phyloP scores from a whole-genome alignment of 2,797 vertebrate genomes.

The Paramormyrops hopkinsi region DNA sequence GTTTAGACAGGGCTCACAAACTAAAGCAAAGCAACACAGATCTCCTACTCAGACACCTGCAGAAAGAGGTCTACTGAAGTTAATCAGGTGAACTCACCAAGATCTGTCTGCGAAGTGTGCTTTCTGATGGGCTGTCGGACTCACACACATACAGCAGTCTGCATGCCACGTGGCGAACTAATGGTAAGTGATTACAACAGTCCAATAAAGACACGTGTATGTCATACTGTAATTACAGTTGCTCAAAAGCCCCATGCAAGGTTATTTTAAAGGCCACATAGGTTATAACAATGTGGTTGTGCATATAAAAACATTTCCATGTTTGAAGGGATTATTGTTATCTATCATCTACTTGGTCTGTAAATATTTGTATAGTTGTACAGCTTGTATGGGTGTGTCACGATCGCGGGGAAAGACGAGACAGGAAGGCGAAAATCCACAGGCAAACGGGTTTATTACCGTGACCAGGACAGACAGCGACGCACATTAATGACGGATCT shows the following conservation, averaged over 20 bases:
- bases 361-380: background rate
- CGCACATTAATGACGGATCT: too few relatives aligned
- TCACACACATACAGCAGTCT: slow-evolving; percentile 66
- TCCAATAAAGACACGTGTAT: background rate
- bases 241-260: background rate
- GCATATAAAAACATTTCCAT: background rate
- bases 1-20: background rate
- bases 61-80: background rate
- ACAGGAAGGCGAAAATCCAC: too few relatives aligned
- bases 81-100: slow-evolving; percentile 60
- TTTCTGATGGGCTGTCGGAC: slow-evolving; percentile 61
- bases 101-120: slow-evolving; percentile 70
- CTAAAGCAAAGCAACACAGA: background rate
- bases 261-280: background rate
- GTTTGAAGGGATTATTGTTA: background rate
- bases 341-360: background rate
- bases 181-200: slow-evolving; percentile 27
- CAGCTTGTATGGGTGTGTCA: background rate
- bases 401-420: too few relatives aligned
- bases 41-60: background rate
- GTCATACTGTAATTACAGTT: background rate
- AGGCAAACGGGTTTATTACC: too few relatives aligned
- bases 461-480: too few relatives aligned
- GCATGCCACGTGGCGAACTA: slow-evolving; percentile 80
- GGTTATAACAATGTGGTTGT: background rate